These are phyloP conservation scores for Spisula subtruncata DNA, from an alignment of 2,888 invertebrate genomes.

Conservation along the genomic window DNA sequence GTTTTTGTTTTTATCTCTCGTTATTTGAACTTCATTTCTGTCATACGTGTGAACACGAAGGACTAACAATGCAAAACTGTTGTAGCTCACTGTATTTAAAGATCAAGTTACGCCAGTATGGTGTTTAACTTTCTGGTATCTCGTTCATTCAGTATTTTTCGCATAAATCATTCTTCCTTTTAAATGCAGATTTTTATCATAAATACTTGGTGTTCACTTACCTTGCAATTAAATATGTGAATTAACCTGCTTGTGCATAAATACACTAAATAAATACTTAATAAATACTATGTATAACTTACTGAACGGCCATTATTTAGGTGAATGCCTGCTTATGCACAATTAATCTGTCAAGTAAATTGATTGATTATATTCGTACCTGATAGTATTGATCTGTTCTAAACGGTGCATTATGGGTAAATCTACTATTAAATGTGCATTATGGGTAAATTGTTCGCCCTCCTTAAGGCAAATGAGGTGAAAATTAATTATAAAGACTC, in stretches of 20 bases:
- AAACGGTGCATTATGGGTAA: constrained; percentile 35
- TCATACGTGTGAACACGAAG: too few relatives aligned
- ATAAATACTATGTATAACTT: background rate
- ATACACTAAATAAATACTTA: too few relatives aligned
- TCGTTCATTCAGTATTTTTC: too few relatives aligned
- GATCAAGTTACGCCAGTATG: too few relatives aligned
- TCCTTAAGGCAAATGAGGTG: background rate
- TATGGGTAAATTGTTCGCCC: background rate
- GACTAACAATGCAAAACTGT: too few relatives aligned
- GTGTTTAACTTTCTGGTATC: too few relatives aligned
- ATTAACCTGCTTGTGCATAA: background rate
- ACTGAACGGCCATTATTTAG: background rate
- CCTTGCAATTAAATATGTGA: background rate
- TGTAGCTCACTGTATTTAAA: too few relatives aligned
- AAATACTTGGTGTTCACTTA: background rate
- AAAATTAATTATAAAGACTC: constrained; percentile 9
- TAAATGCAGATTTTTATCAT: constrained; percentile 20
- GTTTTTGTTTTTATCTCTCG: background rate
- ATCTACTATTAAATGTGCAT: too few relatives aligned
- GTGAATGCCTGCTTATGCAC: constrained; percentile 21
- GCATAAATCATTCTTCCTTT: background rate
- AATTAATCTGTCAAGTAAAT: constrained; percentile 36
- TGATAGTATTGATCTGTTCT: constrained; percentile 37
- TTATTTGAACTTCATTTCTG: too few relatives aligned
- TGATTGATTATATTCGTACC: constrained; percentile 40